These are phyloP conservation scores for Pseudopodoces humilis DNA, from an alignment of 2,113 vertebrate species.

Conservation along the genomic window DNA sequence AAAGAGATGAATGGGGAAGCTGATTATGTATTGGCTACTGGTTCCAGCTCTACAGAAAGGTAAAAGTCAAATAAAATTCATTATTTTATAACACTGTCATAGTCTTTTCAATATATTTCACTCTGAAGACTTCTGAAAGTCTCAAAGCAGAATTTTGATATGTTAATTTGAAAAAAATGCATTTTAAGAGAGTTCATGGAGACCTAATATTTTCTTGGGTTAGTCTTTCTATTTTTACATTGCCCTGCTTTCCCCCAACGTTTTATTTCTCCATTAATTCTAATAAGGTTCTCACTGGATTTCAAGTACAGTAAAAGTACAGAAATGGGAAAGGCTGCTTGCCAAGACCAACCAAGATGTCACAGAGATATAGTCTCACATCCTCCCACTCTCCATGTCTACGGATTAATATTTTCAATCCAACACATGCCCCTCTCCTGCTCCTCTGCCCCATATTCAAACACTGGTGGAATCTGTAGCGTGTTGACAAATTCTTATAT, in stretches of 20 bases:
- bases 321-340: not conserved
- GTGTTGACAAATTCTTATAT: not conserved
- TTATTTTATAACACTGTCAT: not conserved
- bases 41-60: not conserved
- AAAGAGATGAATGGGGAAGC: not conserved
- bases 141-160: not conserved
- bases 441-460: not conserved
- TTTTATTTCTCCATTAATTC: constrained; percentile 28
- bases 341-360: not conserved
- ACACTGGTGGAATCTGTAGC: not conserved
- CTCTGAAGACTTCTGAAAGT: not conserved
- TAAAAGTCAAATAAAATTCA: not conserved
- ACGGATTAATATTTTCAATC: not conserved
- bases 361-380: not conserved
- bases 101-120: not conserved
- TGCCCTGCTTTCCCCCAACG: not conserved
- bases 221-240: constrained; percentile 41
- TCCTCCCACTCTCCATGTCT: not conserved
- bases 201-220: not conserved
- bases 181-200: not conserved
- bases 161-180: not conserved
- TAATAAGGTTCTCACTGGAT: constrained; percentile 17
- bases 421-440: not conserved
- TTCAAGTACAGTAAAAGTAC: not conserved
- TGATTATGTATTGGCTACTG: not conserved